Evolutionary conservation across 1,140 invertebrate genomes (phyloP).

Genomic region (Cataglyphis hispanica): DNA sequence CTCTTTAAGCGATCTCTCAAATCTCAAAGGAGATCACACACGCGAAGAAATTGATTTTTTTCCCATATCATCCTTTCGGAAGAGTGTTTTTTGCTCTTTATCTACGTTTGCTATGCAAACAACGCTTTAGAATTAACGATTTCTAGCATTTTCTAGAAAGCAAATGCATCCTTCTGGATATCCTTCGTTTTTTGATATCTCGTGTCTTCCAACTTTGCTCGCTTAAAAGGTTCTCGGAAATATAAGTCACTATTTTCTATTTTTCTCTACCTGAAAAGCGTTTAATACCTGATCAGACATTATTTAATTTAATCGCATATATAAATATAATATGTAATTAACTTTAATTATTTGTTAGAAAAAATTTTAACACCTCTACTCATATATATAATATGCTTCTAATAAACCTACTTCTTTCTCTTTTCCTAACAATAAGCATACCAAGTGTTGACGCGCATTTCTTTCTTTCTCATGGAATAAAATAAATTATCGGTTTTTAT

Average conservation of each 20-base stretch:
- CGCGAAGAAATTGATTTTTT: constrained; percentile 82
- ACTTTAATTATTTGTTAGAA: neutral
- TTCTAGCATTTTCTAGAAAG: constrained; percentile 4
- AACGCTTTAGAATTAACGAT: constrained; percentile 39
- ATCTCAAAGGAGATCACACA: constrained; percentile 80
- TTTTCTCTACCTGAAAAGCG: neutral
- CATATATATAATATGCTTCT: too few species aligned
- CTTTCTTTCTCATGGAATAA: too few species aligned
- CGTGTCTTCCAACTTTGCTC: neutral
- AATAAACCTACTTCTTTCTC: too few species aligned
- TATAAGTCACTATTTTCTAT: constrained; percentile 1
- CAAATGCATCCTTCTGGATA: constrained; percentile 20
- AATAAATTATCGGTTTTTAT: too few species aligned
- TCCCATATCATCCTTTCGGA: constrained; percentile 7
- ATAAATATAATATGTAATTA: neutral
- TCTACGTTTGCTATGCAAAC: constrained; percentile 48
- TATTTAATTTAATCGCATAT: neutral
- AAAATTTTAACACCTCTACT: neutral
- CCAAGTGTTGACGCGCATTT: too few species aligned
- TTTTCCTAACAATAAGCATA: too few species aligned
- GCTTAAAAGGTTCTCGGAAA: constrained; percentile 6
- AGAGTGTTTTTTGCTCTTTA: neutral
- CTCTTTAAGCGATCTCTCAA: constrained; percentile 68
- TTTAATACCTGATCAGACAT: neutral
- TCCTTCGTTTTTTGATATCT: neutral